phyloP scores from a whole-genome alignment of 1,140 invertebrate species.

The Procambarus virginalis region DNA sequence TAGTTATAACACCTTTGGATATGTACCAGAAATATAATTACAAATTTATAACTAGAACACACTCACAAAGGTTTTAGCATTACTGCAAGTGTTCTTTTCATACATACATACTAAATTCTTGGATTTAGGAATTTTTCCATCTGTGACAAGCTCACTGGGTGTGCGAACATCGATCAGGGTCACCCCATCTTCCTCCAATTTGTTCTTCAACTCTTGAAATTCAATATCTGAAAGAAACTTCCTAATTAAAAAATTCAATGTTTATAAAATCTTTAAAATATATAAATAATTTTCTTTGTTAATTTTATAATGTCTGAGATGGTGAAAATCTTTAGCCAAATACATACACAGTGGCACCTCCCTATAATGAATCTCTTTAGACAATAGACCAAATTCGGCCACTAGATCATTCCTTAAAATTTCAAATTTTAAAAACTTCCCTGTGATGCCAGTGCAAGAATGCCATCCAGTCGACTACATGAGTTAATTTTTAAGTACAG shows the following conservation, averaged over 20 bases:
- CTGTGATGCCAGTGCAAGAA: too few species aligned
- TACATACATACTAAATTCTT: constrained; percentile 32
- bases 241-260: not conserved
- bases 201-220: constrained; percentile 36
- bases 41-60: too few species aligned
- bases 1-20: too few species aligned
- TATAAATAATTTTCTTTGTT: not conserved
- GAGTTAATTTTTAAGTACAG: too few species aligned
- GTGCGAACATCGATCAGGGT: constrained; percentile 30
- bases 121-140: constrained; percentile 35
- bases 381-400: not conserved
- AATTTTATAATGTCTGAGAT: not conserved
- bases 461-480: too few species aligned
- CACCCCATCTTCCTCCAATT: not conserved
- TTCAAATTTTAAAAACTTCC: not conserved
- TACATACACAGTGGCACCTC: not conserved
- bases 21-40: too few species aligned
- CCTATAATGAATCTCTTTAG: not conserved
- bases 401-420: not conserved
- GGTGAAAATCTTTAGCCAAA: not conserved
- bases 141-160: not conserved
- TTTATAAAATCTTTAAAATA: not conserved
- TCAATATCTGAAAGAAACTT: constrained; percentile 6
- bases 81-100: not conserved
- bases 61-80: too few species aligned